Evolutionary conservation across 2,888 invertebrate genomes (phyloP).

Genomic region (Scrobipalpa atriplicella): DNA sequence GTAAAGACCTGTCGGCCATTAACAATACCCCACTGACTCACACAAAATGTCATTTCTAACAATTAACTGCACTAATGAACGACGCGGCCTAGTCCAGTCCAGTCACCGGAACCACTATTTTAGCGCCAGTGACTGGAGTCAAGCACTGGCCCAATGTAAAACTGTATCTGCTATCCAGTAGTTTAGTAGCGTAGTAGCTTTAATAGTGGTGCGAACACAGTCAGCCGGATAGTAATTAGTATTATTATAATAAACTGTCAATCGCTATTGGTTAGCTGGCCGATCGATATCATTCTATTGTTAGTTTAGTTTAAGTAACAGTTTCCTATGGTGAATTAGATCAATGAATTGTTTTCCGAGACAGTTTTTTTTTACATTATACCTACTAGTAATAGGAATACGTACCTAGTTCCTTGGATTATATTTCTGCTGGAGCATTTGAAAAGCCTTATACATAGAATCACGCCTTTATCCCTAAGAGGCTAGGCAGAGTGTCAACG

Average conservation of each 20-base stretch:
- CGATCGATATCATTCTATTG: no score
- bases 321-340: no score
- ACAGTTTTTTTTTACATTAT: no score
- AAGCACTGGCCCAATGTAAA: neutral
- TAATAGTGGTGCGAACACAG: constrained; percentile 7
- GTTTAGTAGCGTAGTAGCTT: constrained; percentile 8
- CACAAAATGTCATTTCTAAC: neutral
- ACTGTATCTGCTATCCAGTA: neutral
- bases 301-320: no score
- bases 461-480: no score
- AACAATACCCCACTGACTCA: neutral
- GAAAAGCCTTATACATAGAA: no score
- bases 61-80: neutral
- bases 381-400: no score
- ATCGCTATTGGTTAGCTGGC: neutral
- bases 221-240: constrained; percentile 5
- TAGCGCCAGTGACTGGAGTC: neutral
- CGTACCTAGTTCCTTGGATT: no score
- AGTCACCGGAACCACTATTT: constrained; percentile 9
- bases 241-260: constrained; percentile 3
- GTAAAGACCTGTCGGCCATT: neutral
- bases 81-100: neutral
- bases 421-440: no score
- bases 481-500: no score
- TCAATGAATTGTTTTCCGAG: no score